Base-by-base conservation (phyloP, 2,797 vertebrate genomes). In the Epinephelus malabaricus region DNA sequence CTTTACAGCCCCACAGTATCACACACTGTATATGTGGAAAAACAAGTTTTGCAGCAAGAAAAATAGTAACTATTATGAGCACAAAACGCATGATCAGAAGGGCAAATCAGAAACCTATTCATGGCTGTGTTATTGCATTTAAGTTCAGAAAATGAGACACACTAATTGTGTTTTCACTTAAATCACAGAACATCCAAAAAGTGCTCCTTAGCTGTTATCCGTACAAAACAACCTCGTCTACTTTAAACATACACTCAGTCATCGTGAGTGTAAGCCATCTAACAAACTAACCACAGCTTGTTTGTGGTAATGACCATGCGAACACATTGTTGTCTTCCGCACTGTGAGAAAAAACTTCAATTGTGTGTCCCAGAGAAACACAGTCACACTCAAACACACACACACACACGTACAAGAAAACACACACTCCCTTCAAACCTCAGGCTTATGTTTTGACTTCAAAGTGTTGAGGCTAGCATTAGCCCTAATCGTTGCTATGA, bases 381-480 rank as follows among this genome's bases (percentile, higher is more conserved):
- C 54, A 65, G 7, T 2, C 30, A 34, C 25, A 68, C 58, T 13
- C 47, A 53, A 15, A 67, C 21, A 49, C 50, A 56, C 9, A 72
- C 50, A 49, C 50, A 72, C 50, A 46, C 49, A 45, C 51, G 7
- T n/a, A 60, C 11, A 7, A 59, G 62, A 64, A 70, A 21, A 69
- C 62, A 64, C 73, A 73, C 56, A 79, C 51, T 27, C 23, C 63
- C 80, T 65, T 81, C 58, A 75, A 81, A 86, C 69, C 53, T 56
- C 62, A 77, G 60, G 73, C 77, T 73, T 67, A 38, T 61, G 61
- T 67, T 88, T 66, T 23, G 66, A 92, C 91, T 90, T 92, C 88
- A 89, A 91, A 91, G 88, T 85, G 81, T 83, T 43, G 30, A 83
- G 82, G 63, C 84, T 81, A 65, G 77, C 83, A 82, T 92, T 87